phyloP scores from a whole-genome alignment of 2,797 vertebrate genomes.

The Platyrinchus mystaceus region DNA sequence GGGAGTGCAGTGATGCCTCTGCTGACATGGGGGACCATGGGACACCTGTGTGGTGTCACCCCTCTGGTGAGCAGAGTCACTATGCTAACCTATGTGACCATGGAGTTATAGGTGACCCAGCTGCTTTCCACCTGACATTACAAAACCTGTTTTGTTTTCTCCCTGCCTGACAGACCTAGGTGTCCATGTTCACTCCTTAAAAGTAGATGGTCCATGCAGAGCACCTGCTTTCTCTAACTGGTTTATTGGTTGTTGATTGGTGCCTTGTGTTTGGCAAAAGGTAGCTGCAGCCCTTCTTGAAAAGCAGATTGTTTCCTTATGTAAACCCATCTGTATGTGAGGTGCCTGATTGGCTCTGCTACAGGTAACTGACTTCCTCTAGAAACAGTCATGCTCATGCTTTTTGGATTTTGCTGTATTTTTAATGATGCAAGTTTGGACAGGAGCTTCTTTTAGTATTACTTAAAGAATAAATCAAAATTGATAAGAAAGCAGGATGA shows the following conservation, averaged over 20 bases:
- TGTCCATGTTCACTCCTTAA: neutral
- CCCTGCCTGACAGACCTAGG: neutral
- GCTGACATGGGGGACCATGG: neutral
- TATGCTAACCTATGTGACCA: rapidly evolving
- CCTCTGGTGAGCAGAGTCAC: rapidly evolving
- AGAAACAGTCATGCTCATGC: neutral
- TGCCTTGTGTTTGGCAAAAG: neutral
- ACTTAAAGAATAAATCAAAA: neutral
- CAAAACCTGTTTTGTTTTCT: neutral
- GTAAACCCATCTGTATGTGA: neutral
- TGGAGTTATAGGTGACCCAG: neutral
- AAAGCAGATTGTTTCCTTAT: neutral
- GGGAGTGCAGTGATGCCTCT: neutral
- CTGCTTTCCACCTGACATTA: neutral
- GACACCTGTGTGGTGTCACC: neutral
- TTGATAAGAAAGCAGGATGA: neutral
- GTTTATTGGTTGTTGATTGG: neutral
- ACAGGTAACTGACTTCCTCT: neutral
- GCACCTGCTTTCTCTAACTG: neutral
- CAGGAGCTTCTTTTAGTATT: neutral
- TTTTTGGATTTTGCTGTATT: neutral
- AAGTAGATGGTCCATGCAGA: neutral
- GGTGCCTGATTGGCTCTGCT: neutral
- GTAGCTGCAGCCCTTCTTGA: neutral
- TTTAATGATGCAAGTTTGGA: neutral